Conservation (phyloP, 2,797 vertebrate genomes). For the Pangasius mekongensis region DNA sequence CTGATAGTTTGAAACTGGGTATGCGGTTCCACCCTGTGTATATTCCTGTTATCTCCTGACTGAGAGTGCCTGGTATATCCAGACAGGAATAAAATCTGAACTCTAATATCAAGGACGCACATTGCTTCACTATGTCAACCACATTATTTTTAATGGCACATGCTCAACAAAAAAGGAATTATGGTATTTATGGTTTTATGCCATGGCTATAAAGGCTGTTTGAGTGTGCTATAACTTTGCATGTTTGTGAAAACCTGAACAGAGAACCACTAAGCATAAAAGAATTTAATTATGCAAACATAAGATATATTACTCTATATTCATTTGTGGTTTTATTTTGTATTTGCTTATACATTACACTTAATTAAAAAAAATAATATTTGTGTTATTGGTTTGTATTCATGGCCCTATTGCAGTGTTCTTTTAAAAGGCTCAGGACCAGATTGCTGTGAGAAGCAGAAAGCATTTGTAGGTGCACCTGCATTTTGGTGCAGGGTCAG, state of each 20-base stretch:
- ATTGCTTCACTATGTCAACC: conserved; percentile 40
- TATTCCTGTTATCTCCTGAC: conserved; percentile 32
- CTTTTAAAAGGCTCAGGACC: background rate
- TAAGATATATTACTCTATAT: conserved; percentile 27
- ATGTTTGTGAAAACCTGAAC: conserved; percentile 52
- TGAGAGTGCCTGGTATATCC: conserved; percentile 46
- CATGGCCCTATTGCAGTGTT: background rate
- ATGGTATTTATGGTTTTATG: conserved; percentile 70
- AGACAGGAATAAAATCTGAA: conserved; percentile 52
- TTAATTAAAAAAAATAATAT: background rate
- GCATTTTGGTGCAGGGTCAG: conserved; percentile 34
- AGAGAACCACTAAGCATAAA: conserved; percentile 39
- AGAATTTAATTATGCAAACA: conserved; percentile 43
- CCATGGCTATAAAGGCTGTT: conserved; percentile 59
- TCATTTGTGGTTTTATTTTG: conserved; percentile 16
- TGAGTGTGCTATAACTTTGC: conserved; percentile 50
- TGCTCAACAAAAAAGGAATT: conserved; percentile 62
- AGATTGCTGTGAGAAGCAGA: conserved; percentile 16
- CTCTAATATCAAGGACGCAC: conserved; percentile 44
- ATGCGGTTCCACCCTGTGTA: background rate
- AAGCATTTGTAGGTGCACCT: conserved; percentile 21
- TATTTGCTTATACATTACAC: background rate
- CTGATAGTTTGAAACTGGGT: conserved; percentile 19
- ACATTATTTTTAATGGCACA: conserved; percentile 57
- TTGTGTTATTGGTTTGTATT: background rate